Base-by-base conservation (phyloP, 2,113 vertebrate genomes). In the Nesoenas mayeri region DNA sequence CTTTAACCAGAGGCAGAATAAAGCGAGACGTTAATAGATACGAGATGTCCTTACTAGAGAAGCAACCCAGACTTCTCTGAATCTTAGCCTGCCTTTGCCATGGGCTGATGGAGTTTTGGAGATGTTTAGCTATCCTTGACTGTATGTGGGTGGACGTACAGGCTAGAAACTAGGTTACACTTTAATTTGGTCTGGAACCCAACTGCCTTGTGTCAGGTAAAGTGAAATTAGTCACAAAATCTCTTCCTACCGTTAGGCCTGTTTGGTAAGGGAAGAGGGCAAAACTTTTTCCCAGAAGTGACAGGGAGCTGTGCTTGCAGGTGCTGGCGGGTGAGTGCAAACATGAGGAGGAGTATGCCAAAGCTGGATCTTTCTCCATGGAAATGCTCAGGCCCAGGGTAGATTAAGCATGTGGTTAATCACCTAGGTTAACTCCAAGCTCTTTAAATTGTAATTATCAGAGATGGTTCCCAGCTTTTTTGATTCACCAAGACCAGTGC, bases 281-380 rank as follows among this genome's bases (percentile, higher is more conserved):
- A 70, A 64, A 73, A 4, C 4, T 1, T 0, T 16, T 50, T 28
- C 16, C 14, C 54, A 77, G 58, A 28, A 79, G 32, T 7, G 58
- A 28, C 0, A 3, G 10, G 19, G 36, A 58, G 24, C 18, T 54
- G 47, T 1, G 1, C 22, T 42, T 2, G 0, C 11, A 6, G 29
- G 5, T 0, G 4, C 22, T 3, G 1, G 6, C 2, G 3, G 25
- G 15, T 32, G 24, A 31, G 9, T 5, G 10, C 8, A 77, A 61
- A 31, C 47, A 34, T 29, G 36, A 4, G 5, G 6, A 0, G 1
- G 31, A 6, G 3, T 44, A 74, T 22, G 16, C 50, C 69, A 78
- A 65, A 81, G 8, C 7, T 65, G 28, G 21, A 26, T 3, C 0
- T n/a, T 54, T 73, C 78, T 79, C 32, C 36, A 50, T 0, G 0